Evolutionary conservation across 2,797 vertebrate genomes (phyloP), one percentile per base, ranked within the genome.

Genomic region (Arnoldichthys spilopterus): DNA sequence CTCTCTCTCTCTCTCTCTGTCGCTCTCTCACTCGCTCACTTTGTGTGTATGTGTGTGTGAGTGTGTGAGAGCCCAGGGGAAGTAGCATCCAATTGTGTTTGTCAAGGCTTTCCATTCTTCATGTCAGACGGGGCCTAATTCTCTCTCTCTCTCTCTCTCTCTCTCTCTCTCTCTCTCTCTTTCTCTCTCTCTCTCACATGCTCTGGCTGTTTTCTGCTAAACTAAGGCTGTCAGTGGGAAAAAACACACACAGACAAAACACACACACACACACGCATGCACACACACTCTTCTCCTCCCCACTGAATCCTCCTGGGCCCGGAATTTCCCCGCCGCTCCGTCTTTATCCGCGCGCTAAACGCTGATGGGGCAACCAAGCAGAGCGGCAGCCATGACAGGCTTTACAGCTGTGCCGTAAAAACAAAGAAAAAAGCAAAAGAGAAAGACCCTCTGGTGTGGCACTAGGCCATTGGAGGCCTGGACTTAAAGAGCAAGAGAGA

Each of bases 301-400:
- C 86, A 7, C 58, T 28, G 37, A 94, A 93, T 94, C 95, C 95
- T 96, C 95, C 84, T 85, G 95, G 94, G 95, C 90, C 86, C 86
- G 26, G 85, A 90, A 89, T 94, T 91, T 94, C 88, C 93, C 83
- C 83, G 90, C 75, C 28, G 93, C 94, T 93, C 93, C 89, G 94
- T 97, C 96, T 97, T 95, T 95, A 97, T 97, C 94, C 90, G 90
- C 90, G 87, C 93, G 91, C 94, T 64, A 93, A 94, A 96, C 91
- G 93, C 92, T 97, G 96, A 97, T 95, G 95, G 95, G 94, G 94
- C 95, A 94, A 89, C 96, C 95, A 95, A 96, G 94, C 95, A 94
- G 95, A 93, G 92, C 93, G 92, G 90, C 88, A 88, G 90, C 88
- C 70, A 90, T 95, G 96, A 96, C 95, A 95, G 93, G 92, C 93